Base-by-base conservation (phyloP, 2,113 vertebrate species). In the Craseonycteris thonglongyai region DNA sequence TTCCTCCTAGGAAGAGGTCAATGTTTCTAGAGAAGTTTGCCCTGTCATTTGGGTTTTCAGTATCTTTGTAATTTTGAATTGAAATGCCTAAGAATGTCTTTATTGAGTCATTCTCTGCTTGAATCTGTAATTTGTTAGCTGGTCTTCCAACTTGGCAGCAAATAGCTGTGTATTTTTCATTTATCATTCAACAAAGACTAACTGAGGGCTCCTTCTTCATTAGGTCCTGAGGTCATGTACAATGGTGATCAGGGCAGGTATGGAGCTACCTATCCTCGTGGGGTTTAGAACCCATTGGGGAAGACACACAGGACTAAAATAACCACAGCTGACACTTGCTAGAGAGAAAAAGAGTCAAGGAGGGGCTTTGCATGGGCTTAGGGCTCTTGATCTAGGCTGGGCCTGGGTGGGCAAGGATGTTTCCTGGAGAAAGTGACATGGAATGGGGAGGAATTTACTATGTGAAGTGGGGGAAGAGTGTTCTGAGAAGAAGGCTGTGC, bases 71-170 rank as follows among this genome's bases (percentile, higher is more conserved):
- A 78, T 83, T 90, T 93, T 63, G n/a, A 30, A 12, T 15, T 93
- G 93, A 45, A 96, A 18, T 78, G 56, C 76, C 90, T 93, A 24
- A 22, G 51, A 35, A 88, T 88, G 88, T 65, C 56, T 92, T 83
- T 79, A 45, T 56, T 74, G 86, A 79, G 90, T 94, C 56, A 90
- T 88, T 54, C 35, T 61, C 45, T 26, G 59, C 22, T 81, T 22
- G 24, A 49, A 76, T 82, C 68, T 65, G 24, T 86, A 63, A 69
- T 94, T 80, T 85, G 88, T 89, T 78, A 83, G n/a, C n/a, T 93
- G 69, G 47, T 59, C 89, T 89, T 94, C 63, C 79, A 82, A 76
- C 68, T 58, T 24, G 7, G 45, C 75, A 59, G 66, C 54, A 69
- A 88, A 90, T 59, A 71, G 61, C 26, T 28, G 19, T 74, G 19